Conservation (phyloP, 2,113 vertebrate species). For the Pelecanus crispus region DNA sequence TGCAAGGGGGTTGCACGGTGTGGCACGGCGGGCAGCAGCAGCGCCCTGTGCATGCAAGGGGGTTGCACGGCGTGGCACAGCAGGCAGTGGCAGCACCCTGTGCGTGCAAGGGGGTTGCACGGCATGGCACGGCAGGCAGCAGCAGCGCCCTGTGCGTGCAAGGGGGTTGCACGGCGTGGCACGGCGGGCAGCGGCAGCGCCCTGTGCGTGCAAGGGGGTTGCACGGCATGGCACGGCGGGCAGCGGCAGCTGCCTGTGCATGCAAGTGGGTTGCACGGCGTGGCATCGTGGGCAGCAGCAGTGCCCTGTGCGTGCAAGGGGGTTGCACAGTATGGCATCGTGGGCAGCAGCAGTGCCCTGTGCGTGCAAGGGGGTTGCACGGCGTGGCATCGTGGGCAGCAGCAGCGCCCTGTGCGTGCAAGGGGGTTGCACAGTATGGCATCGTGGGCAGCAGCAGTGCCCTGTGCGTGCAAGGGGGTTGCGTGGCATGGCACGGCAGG, state of each 20-base stretch:
- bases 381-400: not conserved
- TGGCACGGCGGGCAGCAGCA: not conserved
- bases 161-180: fast-evolving
- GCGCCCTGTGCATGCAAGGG: not conserved
- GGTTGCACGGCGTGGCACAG: not conserved
- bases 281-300: no score
- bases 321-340: not conserved
- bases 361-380: not conserved
- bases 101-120: not conserved
- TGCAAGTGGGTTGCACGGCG: not conserved
- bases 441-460: no score
- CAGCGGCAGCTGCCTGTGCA: not conserved
- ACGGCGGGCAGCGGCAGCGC: fast-evolving
- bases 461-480: not conserved
- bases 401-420: no score
- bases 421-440: not conserved
- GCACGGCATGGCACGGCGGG: fast-evolving
- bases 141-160: not conserved
- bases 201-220: not conserved
- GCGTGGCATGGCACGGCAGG: not conserved
- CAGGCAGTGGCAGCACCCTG: not conserved
- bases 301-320: no score
- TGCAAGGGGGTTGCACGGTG: not conserved
- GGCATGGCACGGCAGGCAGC: fast-evolving
- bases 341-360: not conserved